A percentile compares a stretch with the other conserved stretches of the same genome.
Evolutionary conservation across 2,888 invertebrate genomes (phyloP).

Genomic region (Heliconius sara): DNA sequence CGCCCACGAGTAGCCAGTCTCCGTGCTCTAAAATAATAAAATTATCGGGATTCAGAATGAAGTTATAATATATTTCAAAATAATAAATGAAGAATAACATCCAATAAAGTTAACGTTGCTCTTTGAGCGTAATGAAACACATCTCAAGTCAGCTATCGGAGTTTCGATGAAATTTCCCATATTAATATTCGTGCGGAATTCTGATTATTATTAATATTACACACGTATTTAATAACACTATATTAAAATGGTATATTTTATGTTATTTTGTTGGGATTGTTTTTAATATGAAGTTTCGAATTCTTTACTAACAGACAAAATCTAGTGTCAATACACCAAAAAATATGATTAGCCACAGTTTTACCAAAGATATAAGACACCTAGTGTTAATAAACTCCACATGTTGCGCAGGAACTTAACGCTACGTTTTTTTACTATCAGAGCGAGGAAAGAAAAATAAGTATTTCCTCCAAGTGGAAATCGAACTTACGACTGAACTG

Average conservation of each 20-base stretch:
- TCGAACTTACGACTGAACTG: neutral
- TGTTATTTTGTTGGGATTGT: no score
- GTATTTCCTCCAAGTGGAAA: neutral
- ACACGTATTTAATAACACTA: neutral
- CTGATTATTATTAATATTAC: neutral
- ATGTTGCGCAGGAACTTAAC: neutral
- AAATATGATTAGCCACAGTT: no score
- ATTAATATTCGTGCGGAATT: constrained; percentile 34
- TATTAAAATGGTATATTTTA: no score
- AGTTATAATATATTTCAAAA: neutral
- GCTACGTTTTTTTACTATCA: neutral
- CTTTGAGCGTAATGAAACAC: constrained; percentile 40
- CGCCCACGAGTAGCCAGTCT: neutral
- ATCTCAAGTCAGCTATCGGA: constrained; percentile 41
- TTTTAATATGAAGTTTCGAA: neutral
- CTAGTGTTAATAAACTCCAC: neutral
- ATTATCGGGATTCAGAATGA: no score
- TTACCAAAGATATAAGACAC: neutral
- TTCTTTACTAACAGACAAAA: neutral
- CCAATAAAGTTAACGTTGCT: constrained; percentile 14
- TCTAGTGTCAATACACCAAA: no score
- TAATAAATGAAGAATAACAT: neutral
- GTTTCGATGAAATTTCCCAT: constrained; percentile 35
- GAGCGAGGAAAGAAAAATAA: neutral
- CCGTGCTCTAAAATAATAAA: neutral